Conservation (phyloP, 1,140 invertebrate genomes). For the Panulirus ornatus region DNA sequence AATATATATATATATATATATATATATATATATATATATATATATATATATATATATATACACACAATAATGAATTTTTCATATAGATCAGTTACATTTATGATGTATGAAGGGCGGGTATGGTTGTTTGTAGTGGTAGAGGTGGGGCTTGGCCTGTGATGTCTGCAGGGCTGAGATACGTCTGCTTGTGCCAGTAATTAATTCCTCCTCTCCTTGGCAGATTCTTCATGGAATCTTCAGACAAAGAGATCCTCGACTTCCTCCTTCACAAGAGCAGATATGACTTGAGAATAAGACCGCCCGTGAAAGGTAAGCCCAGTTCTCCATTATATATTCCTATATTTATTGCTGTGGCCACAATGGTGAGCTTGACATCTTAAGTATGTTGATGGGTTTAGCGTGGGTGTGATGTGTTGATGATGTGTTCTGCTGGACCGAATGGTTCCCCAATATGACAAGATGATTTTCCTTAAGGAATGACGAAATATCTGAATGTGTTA, state of each 20-base stretch:
- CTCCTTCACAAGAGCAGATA: conserved; percentile 77
- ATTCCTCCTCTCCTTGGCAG: conserved; percentile 57
- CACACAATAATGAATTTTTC: not conserved
- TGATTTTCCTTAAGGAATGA: too few species aligned
- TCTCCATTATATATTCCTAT: too few species aligned
- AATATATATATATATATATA: too few species aligned
- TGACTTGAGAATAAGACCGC: conserved; percentile 77
- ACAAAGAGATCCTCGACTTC: conserved; percentile 77
- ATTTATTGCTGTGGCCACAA: too few species aligned
- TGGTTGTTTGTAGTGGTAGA: not conserved
- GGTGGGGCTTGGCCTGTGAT: not conserved
- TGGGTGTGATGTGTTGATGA: too few species aligned
- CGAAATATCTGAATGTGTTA: too few species aligned
- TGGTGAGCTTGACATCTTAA: too few species aligned
- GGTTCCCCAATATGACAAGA: too few species aligned
- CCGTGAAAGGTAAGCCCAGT: conserved; percentile 73
- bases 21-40: too few species aligned
- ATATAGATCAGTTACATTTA: not conserved
- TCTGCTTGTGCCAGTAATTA: not conserved
- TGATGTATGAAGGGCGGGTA: not conserved
- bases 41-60: too few species aligned
- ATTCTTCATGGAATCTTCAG: conserved; percentile 76
- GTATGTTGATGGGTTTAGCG: too few species aligned
- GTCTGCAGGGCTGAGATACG: not conserved
- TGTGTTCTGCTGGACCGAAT: too few species aligned